A percentile compares a stretch with the other conserved stretches of the same genome.
These are phyloP conservation scores for Ochotona princeps DNA, from an alignment of 2,113 vertebrate genomes.

Conservation along the genomic window DNA sequence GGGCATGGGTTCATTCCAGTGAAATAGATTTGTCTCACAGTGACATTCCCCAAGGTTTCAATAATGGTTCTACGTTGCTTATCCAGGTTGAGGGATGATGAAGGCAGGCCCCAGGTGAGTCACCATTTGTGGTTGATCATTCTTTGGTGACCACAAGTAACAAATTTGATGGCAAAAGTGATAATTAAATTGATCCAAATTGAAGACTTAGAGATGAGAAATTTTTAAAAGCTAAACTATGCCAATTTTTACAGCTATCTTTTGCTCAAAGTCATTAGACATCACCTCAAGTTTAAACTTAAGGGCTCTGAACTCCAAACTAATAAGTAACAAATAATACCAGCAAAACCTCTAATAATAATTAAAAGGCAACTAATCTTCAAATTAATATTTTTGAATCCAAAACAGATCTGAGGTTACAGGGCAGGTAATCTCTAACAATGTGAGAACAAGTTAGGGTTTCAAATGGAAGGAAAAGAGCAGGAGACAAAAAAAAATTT, in stretches of 20 bases:
- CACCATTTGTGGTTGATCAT: not conserved
- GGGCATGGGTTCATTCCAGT: not conserved
- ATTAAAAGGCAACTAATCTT: not conserved
- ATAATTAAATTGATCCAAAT: not conserved
- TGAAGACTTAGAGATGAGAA: not conserved
- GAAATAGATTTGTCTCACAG: conserved; percentile 13
- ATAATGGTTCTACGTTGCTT: not conserved
- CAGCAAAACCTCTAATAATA: not conserved
- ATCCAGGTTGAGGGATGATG: not conserved
- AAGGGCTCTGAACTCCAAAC: not conserved
- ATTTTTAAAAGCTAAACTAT: not conserved
- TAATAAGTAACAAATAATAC: not conserved
- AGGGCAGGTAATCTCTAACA: not conserved
- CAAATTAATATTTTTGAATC: conserved; percentile 5
- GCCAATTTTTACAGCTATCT: not conserved
- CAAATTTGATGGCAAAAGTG: not conserved
- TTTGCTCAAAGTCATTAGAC: not conserved
- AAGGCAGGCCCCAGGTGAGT: not conserved
- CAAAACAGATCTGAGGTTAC: not conserved
- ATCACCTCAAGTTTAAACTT: not conserved
- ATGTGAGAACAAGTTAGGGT: not conserved
- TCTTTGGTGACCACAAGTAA: not conserved
- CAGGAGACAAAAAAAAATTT: not conserved
- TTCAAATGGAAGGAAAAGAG: not conserved
- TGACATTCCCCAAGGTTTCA: not conserved